Evolutionary conservation across 2,888 invertebrate species (phyloP).

Genomic region (Arrhopalites spinosus): DNA sequence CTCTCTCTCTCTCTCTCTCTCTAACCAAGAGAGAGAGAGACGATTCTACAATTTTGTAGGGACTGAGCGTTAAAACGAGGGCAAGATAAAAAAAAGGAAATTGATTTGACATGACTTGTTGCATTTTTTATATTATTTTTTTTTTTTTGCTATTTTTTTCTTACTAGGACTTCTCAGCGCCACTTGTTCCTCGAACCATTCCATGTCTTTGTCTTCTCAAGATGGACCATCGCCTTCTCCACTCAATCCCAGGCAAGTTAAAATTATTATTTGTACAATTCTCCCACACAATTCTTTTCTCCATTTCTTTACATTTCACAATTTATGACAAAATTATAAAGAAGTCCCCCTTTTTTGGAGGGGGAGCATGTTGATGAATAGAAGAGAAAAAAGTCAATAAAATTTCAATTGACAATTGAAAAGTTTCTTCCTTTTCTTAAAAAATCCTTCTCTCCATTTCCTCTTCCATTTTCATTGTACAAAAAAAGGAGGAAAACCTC

Average conservation of each 20-base stretch:
- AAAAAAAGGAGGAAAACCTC: slow-evolving; percentile 15
- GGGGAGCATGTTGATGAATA: too few species aligned
- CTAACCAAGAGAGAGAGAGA: too few species aligned
- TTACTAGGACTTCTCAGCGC: slow-evolving; percentile 54
- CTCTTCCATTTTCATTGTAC: not conserved
- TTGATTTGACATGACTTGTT: slow-evolving; percentile 25
- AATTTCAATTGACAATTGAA: too few species aligned
- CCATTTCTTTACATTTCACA: too few species aligned
- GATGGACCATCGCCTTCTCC: slow-evolving; percentile 2
- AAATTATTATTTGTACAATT: not conserved
- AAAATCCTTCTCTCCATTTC: too few species aligned
- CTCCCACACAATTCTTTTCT: too few species aligned
- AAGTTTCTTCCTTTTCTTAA: too few species aligned
- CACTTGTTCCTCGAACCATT: slow-evolving; percentile 43
- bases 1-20: too few species aligned
- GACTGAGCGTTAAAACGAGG: too few species aligned
- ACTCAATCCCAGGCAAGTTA: not conserved
- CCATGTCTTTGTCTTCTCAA: slow-evolving; percentile 11
- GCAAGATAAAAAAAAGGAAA: not conserved
- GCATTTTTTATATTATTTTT: slow-evolving; percentile 33
- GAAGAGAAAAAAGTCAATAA: too few species aligned
- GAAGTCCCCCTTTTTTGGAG: not conserved
- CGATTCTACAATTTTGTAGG: too few species aligned
- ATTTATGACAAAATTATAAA: too few species aligned
- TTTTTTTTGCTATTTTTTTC: slow-evolving; percentile 6